Evolutionary conservation across 2,113 vertebrate species (phyloP).

Genomic region (Rhagologus leucostigma): DNA sequence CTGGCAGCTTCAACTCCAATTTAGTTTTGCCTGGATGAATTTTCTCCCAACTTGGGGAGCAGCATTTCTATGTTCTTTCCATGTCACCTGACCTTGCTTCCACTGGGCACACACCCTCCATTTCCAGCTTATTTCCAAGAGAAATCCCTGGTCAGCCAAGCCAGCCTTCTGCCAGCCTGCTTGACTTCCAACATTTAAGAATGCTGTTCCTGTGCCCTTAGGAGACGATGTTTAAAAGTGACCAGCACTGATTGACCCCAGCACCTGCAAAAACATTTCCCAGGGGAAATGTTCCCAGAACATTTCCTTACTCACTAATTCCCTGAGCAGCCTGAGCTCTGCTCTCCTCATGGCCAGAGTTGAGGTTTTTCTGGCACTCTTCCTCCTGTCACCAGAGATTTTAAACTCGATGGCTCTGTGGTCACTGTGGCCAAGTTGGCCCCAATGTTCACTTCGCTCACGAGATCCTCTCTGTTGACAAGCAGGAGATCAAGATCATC

Average conservation of each 20-base stretch:
- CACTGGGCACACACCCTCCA: background rate
- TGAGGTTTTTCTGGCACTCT: background rate
- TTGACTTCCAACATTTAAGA: background rate
- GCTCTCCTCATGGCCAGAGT: background rate
- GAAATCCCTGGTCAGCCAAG: background rate
- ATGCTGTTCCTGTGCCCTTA: background rate
- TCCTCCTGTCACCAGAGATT: background rate
- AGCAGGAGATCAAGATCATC: background rate
- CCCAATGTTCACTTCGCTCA: background rate
- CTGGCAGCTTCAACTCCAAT: background rate
- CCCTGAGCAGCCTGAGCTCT: background rate
- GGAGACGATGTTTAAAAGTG: background rate
- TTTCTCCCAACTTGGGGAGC: background rate
- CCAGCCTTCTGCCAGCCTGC: background rate
- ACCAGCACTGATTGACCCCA: background rate
- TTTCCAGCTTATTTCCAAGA: background rate
- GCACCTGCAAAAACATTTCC: background rate
- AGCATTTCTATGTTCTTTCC: background rate
- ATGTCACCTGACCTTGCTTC: background rate
- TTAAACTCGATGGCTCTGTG: rapidly evolving
- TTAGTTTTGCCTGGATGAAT: background rate
- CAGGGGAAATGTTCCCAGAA: too few relatives aligned
- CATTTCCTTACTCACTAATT: background rate
- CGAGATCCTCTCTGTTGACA: background rate
- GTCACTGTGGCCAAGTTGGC: rapidly evolving